Base-by-base conservation (phyloP, 2,888 invertebrate genomes). In the Sesia bembeciformis region DNA sequence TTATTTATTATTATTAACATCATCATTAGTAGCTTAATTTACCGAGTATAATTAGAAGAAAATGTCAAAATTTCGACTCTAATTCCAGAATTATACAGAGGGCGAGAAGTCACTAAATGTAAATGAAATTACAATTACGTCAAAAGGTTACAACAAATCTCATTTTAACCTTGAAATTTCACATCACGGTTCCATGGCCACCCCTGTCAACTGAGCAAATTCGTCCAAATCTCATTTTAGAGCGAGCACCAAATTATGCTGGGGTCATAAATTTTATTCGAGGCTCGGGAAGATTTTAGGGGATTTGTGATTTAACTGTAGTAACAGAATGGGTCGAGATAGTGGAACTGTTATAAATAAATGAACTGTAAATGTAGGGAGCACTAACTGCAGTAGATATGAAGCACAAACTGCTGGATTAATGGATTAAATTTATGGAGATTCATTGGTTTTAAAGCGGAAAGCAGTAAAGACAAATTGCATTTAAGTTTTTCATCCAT, bases 261-360 rank as follows among this genome's bases (percentile, higher is more conserved):
- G 46, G 42, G 51, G 41, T 63, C 62, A 73, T 77, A 74, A 76
- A 78, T 78, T 77, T 69, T 64, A 74, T 76, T 76, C 72, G 71
- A 72, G 65, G 57, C 64, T 68, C 65, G 63, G 61, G 64, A 67
- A 50, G 50, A 50, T 50, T 74, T 67, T 62, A 63, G 64, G 66
- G 75, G 76, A 73, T 76, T 72, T 67, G 63, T 56, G 68, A 57
- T 58, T 56, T 63, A 62, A 64, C 62, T 60, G 58, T 55, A 50
- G 53, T 51, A 64, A 62, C 61, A 62, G 68, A 56, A 60, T 52
- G 56, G 60, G 52, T 50, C 56, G 55, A 62, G 62, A 68, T 68
- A 68, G 65, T 62, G 65, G 64, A 65, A 65, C 69, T 71, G 68
- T 70, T 66, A 56, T 54, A 60, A 65, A 64, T 70, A 69, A 74